phyloP scores from a whole-genome alignment of 1,140 invertebrate species.

The Gryon sp. region DNA sequence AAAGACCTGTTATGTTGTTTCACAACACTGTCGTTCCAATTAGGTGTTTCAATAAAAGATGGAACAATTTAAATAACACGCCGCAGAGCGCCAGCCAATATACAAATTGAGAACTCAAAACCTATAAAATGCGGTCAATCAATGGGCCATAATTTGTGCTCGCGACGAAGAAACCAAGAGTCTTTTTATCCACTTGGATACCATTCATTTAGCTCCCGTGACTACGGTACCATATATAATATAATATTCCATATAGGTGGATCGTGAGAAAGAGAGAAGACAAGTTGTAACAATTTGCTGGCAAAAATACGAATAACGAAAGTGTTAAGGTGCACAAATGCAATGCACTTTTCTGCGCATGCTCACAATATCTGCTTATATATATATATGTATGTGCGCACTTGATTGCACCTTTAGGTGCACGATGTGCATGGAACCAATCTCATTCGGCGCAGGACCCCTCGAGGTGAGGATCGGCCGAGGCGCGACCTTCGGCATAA shows the following conservation, averaged over 20 bases:
- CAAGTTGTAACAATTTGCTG: constrained; percentile 1
- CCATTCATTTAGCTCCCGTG: constrained; percentile 55
- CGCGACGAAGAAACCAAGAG: constrained; percentile 19
- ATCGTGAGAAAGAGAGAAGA: no score
- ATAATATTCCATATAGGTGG: constrained; percentile 45
- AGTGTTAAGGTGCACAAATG: constrained; percentile 40
- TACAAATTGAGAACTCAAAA: constrained; percentile 42
- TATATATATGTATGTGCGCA: no score
- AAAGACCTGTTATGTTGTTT: no score
- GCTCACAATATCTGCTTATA: constrained; percentile 52
- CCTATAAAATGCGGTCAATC: constrained; percentile 48
- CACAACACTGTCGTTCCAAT: no score
- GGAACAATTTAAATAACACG: constrained; percentile 28
- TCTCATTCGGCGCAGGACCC: constrained; percentile 68
- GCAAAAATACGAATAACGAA: constrained; percentile 41
- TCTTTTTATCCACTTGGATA: constrained; percentile 46
- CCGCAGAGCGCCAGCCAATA: background rate
- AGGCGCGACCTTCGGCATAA: constrained; percentile 65
- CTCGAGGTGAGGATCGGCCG: constrained; percentile 66
- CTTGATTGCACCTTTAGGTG: constrained; percentile 68
- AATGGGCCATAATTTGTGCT: constrained; percentile 45
- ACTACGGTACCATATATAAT: constrained; percentile 54
- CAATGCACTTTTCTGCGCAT: constrained; percentile 28
- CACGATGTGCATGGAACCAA: constrained; percentile 68
- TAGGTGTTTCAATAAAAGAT: constrained; percentile 41